A percentile compares a stretch with the other conserved stretches of the same genome.
These are phyloP conservation scores for Diorhabda sublineata DNA, from an alignment of 1,140 invertebrate species.

Conservation along the genomic window DNA sequence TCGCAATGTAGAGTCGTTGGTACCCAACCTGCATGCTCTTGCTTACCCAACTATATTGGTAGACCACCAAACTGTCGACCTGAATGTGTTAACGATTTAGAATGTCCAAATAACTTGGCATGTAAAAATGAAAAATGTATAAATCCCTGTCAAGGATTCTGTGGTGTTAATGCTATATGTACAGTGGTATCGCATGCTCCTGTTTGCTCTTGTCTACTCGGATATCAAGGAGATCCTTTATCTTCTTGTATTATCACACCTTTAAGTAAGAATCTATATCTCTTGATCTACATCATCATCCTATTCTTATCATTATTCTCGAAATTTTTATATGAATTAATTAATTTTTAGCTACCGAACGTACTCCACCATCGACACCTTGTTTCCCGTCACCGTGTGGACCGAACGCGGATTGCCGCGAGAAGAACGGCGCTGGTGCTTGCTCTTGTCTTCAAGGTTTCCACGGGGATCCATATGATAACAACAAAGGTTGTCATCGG, in stretches of 20 bases:
- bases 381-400: conserved; percentile 77
- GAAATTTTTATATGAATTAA: background rate
- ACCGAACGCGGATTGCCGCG: conserved; percentile 72
- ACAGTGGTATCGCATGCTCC: conserved; percentile 73
- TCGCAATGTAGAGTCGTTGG: conserved; percentile 70
- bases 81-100: conserved; percentile 69
- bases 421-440: conserved; percentile 70
- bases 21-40: conserved; percentile 69
- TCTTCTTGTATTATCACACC: conserved; percentile 53
- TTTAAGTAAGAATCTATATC: conserved; percentile 45
- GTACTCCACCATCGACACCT: conserved; percentile 45
- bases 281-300: background rate
- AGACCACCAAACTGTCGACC: conserved; percentile 75
- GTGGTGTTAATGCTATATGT: conserved; percentile 69
- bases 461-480: conserved; percentile 72
- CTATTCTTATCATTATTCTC: background rate
- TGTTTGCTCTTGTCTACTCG: conserved; percentile 64
- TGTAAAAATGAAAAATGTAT: conserved; percentile 75
- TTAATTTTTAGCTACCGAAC: conserved; percentile 41
- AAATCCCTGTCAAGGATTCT: conserved; percentile 74
- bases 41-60: conserved; percentile 68
- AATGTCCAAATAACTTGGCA: conserved; percentile 68
- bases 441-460: conserved; percentile 70
- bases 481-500: conserved; percentile 59
- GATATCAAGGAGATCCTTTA: conserved; percentile 75